Percentiles rank a stretch among this genome's conserved stretches.
Evolutionary conservation across 1,140 invertebrate genomes (phyloP).

Genomic region (Drosophila ercepeae): DNA sequence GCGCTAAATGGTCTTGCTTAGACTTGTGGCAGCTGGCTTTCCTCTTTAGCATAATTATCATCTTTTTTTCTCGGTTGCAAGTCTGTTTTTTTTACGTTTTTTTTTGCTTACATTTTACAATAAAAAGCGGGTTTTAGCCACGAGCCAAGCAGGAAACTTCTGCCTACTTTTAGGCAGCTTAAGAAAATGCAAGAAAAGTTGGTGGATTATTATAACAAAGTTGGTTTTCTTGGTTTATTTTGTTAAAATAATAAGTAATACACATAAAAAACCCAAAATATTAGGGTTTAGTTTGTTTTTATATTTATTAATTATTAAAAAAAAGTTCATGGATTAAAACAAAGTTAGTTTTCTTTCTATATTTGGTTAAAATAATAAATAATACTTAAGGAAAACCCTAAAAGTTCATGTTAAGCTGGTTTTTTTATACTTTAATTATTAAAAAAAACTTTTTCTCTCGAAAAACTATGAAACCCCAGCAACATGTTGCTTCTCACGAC

Average conservation of each 20-base stretch:
- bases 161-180: slow-evolving; percentile 66
- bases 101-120: slow-evolving; percentile 29
- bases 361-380: too few relatives aligned
- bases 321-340: too few relatives aligned
- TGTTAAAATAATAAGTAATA: too few relatives aligned
- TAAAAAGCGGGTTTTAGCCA: slow-evolving; percentile 13
- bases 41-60: slow-evolving; percentile 13
- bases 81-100: background rate
- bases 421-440: background rate
- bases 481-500: slow-evolving; percentile 17
- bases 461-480: background rate
- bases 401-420: too few relatives aligned
- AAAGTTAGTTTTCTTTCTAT: too few relatives aligned
- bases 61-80: background rate
- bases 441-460: background rate
- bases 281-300: too few relatives aligned
- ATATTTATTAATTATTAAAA: too few relatives aligned
- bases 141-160: background rate
- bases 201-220: too few relatives aligned
- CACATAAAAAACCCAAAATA: too few relatives aligned
- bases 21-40: slow-evolving; percentile 26
- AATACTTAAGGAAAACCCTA: too few relatives aligned
- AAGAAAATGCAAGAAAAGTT: background rate
- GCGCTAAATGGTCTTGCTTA: slow-evolving; percentile 33
- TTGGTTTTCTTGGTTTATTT: too few relatives aligned